Base-by-base conservation (phyloP, 2,888 invertebrate species). In the Drosophila koepferae region DNA sequence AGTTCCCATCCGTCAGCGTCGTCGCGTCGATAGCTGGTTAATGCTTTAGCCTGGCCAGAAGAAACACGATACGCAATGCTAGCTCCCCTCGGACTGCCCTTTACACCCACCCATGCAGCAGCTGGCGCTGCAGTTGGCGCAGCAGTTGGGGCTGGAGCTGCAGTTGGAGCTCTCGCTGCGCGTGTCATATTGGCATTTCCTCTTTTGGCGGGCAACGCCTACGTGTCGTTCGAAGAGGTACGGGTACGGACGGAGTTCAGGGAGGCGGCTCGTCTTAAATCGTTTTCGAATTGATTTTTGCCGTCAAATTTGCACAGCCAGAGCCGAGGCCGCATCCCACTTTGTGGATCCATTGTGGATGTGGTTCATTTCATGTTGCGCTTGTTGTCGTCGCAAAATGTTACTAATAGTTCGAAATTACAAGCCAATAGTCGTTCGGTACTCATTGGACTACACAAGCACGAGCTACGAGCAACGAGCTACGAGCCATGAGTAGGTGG, bases 151-250 rank as follows among this genome's bases (percentile, higher is more conserved):
- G 49, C 43, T 20, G 43, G 43, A 58, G 55, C 72, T 60, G 53
- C 28, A 54, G 68, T 43, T 60, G 62, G 73, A 58, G 64, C 72
- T 49, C 74, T 70, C 70, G 77, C 77, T 78, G 90, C 78, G 90
- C 87, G 89, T 84, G 89, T 88, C 86, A 83, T 83, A 86, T 87
- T 87, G 89, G 86, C 88, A 80, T 89, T 90, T 87, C 88, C 89
- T 85, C 72, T 78, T 77, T 68, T 80, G 65, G 83, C 78, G 70
- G 89, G 72, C 83, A 67, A 85, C 89, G 89, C 85, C 87, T 81
- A 86, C 89, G 85, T 67, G 69, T 46, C 69, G 56, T 20, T 36
- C 56, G 49, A n/a, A n/a, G 34, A 46, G 58, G 23, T 28, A 23
- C 59, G 8, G 16, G 6, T 6, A 28, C n/a, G 40, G 34, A 9